Conservation (phyloP, 53 echinoderm and acorn worm genomes). For the Luidia sarsii region DNA sequence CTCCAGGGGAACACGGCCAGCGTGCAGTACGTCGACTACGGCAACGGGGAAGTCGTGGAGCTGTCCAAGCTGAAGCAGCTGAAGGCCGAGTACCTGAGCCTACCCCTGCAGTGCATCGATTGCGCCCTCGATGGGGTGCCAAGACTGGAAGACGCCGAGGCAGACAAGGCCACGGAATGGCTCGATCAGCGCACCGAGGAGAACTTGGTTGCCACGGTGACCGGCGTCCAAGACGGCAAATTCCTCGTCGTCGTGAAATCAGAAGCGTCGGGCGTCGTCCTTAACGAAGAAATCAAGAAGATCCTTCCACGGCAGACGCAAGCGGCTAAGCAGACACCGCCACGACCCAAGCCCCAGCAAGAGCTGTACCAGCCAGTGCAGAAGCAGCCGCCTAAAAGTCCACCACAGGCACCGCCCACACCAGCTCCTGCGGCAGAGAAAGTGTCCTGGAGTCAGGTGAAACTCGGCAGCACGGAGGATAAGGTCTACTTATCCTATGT, state of each 20-base stretch:
- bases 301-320: constrained; percentile 19
- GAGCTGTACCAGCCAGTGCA: not conserved
- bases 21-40: constrained; percentile 92
- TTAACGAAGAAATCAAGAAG: constrained; percentile 54
- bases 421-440: not conserved
- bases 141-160: constrained; percentile 16
- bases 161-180: constrained; percentile 12
- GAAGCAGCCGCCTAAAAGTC: constrained; percentile 15
- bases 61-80: constrained; percentile 56
- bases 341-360: not conserved
- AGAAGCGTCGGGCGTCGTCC: not conserved
- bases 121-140: constrained; percentile 76
- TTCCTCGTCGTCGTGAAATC: constrained; percentile 33
- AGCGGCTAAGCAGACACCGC: not conserved
- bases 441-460: constrained; percentile 28
- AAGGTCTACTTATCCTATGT: constrained; percentile 85
- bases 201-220: constrained; percentile 20
- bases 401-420: constrained; percentile 10
- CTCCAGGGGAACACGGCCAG: constrained; percentile 50
- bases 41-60: constrained; percentile 80
- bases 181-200: constrained; percentile 28
- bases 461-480: constrained; percentile 35
- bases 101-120: constrained; percentile 82
- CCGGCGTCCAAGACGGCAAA: constrained; percentile 18
- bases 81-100: constrained; percentile 59